A percentile compares a stretch with the other conserved stretches of the same genome.
These are phyloP conservation scores for Aricia artaxerxes DNA, from an alignment of 2,888 invertebrate genomes.

Conservation along the genomic window DNA sequence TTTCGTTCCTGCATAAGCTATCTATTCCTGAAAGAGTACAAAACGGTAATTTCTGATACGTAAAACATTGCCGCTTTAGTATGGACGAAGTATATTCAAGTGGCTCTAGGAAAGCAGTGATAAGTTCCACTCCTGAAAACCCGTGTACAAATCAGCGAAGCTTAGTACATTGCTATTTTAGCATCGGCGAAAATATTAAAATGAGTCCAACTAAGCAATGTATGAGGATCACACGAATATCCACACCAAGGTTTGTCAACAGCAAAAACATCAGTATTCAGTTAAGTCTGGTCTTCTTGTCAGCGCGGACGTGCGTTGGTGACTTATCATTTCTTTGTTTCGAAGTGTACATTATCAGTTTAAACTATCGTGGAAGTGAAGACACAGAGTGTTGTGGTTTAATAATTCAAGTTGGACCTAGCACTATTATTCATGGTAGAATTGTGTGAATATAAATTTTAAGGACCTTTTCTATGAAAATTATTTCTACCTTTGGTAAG, in stretches of 20 bases:
- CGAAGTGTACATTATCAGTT: not conserved
- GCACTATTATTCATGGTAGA: not conserved
- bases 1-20: conserved; percentile 51
- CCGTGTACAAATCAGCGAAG: too few relatives aligned
- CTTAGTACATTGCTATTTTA: not conserved
- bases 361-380: not conserved
- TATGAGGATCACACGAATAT: not conserved
- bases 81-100: not conserved
- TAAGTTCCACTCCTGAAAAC: not conserved
- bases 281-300: not conserved
- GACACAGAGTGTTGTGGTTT: not conserved
- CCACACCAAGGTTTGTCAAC: conserved; percentile 5
- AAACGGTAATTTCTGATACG: too few relatives aligned
- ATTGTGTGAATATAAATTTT: not conserved
- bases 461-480: not conserved
- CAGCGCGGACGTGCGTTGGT: not conserved
- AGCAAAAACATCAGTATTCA: not conserved
- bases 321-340: not conserved
- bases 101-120: not conserved
- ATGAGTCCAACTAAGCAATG: not conserved
- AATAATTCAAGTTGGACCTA: not conserved
- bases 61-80: conserved; percentile 15
- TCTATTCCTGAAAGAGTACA: not conserved
- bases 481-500: not conserved
- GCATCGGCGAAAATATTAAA: not conserved